Conservation (phyloP, 2,113 vertebrate species). For the Perca fluviatilis region DNA sequence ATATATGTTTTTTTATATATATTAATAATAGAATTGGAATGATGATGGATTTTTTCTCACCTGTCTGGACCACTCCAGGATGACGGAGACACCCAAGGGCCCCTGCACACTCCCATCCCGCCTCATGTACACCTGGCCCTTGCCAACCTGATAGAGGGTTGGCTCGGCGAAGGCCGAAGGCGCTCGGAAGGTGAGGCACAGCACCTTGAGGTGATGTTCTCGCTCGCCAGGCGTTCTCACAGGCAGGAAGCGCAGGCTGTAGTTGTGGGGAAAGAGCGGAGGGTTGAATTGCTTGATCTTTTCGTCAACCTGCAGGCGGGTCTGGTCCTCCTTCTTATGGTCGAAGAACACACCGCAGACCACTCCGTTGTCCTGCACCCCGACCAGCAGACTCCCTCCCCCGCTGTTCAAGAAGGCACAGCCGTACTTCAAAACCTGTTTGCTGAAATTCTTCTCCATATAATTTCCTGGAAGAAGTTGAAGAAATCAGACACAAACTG, state of each 20-base stretch:
- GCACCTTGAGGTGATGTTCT: neutral
- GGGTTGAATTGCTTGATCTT: neutral
- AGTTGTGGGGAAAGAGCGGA: neutral
- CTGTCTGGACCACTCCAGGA: neutral
- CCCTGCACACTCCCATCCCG: neutral
- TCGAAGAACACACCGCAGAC: neutral
- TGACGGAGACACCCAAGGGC: neutral
- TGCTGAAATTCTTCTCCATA: rapidly evolving
- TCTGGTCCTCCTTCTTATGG: neutral
- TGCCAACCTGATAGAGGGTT: neutral
- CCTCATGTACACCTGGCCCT: neutral
- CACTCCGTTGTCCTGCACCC: neutral
- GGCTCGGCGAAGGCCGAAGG: neutral
- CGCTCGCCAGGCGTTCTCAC: neutral
- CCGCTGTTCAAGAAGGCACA: slow-evolving; percentile 16
- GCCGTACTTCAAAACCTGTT: neutral
- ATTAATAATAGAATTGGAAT: no score
- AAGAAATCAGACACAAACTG: neutral
- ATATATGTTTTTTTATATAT: no score
- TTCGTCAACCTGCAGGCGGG: neutral
- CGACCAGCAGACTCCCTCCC: neutral
- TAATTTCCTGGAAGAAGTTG: neutral
- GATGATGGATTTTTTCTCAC: neutral
- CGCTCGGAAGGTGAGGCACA: neutral
- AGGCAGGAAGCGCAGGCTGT: neutral